Evolutionary conservation across 2,888 invertebrate genomes (phyloP), one percentile per base, ranked within the genome.

Genomic region (Aleiodes leptofemur): DNA sequence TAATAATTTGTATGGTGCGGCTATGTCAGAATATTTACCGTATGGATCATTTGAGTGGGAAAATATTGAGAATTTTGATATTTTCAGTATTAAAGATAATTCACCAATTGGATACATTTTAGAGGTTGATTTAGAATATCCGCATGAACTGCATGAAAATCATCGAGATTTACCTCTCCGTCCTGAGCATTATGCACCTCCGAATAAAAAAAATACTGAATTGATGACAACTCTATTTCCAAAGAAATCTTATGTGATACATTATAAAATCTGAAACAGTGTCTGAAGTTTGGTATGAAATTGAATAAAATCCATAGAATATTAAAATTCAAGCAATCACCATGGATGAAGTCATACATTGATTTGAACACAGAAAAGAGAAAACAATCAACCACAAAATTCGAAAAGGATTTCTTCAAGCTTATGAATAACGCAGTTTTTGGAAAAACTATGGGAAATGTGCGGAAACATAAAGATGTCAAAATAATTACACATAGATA

Each of bases 11-110:
- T 77, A 77, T 29, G 77, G 77, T 6, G 72, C 72, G 48, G 72
- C 61, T 57, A 77, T 77, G 77, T 69, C 51, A 43, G 31, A 74
- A 38, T 31, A 55, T 29, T 55, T 74, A 2, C 72, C 71, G 2
- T 55, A 51, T n/a, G 69, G 50, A 9, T 79, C 78, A 5, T 88
- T 89, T 78, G 71, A 82, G 70, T 88, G 86, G 85, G 77, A 80
- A 16, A 68, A 71, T 29, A 43, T 16, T 55, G 4, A 31, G 13
- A 23, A 38, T 9, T 16, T 75, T 23, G 29, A 76, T 80, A 14
- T 50, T 82, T 69, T 57, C 74, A 57, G 64, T 56, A 0, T 38
- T 4, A 71, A 76, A 7, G 75, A 71, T 13, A 11, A 29, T 43
- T 23, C 57, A 1, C 13, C 50, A 34, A 57, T 74, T 38, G 86